phyloP scores from a whole-genome alignment of 2,797 vertebrate genomes.

The Argyrosomus regius region DNA sequence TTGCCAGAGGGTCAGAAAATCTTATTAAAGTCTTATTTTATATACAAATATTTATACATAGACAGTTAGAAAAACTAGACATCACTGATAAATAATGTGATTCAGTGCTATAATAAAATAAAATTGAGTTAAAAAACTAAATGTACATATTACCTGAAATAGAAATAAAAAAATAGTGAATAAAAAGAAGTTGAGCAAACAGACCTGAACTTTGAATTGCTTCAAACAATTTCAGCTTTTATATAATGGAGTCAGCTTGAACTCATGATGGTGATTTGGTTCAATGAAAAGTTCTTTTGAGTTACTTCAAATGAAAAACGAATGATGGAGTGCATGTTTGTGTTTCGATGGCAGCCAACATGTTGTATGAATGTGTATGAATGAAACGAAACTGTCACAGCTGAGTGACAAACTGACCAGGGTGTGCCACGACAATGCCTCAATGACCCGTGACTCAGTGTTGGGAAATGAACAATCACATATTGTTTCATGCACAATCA shows the following conservation, averaged over 20 bases:
- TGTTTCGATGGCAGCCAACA: background rate
- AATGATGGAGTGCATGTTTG: conserved; percentile 1
- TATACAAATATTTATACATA: too few species aligned
- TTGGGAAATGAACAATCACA: conserved; percentile 8
- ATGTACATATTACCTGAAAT: too few species aligned
- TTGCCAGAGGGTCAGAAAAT: too few species aligned
- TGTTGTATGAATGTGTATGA: background rate
- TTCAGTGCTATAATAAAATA: too few species aligned
- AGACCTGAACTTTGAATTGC: background rate
- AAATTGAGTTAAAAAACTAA: too few species aligned
- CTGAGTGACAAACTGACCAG: conserved; percentile 33
- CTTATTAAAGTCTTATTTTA: too few species aligned
- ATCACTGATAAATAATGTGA: too few species aligned
- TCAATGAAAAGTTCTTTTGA: background rate
- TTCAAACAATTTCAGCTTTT: background rate
- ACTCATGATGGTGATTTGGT: background rate
- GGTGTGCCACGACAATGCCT: conserved; percentile 37
- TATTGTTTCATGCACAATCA: conserved; percentile 19
- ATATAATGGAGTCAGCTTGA: background rate
- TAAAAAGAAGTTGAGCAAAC: too few species aligned
- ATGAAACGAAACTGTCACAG: conserved; percentile 27
- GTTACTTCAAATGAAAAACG: background rate
- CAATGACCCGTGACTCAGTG: conserved; percentile 36
- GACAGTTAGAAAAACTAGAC: too few species aligned
- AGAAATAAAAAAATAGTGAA: too few species aligned